Base-by-base conservation (phyloP, 2,888 invertebrate species). In the Tetranychus truncatus region DNA sequence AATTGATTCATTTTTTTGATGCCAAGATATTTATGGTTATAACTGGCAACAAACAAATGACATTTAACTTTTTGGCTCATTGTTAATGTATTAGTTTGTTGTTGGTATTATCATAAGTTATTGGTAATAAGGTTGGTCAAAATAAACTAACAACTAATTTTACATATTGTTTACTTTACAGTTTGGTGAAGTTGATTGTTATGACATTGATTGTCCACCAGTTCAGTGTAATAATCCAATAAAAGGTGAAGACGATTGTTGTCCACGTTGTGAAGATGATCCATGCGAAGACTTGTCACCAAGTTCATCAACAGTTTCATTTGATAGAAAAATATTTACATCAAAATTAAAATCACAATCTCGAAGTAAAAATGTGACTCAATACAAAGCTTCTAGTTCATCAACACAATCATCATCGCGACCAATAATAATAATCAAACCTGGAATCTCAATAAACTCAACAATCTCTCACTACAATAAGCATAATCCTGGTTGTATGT, bases 151-250 rank as follows among this genome's bases (percentile, higher is more conserved):
- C 34, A 2, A 15, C 55, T 3, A 55, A 9, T 55, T 44, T 72
- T 72, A 18, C 24, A 24, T 20, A 15, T 34, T 15, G 4, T n/a
- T 24, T 20, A 4, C 45, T 76, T 44, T 18, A 71, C 66, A 90
- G 88, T 86, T 89, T 81, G 92, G 92, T 74, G 91, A 92, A 84
- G 88, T 90, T 80, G 92, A 92, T 85, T 92, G 92, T 82, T 91
- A 91, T 90, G 89, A 89, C 81, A 86, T 91, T 83, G 89, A 89
- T 82, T 92, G 92, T 83, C 91, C 90, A 80, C 87, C 87, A 73
- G 83, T 88, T 75, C 84, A 86, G 75, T 89, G 89, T 82, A 84
- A 85, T 77, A 86, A 87, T 79, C 87, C 88, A 5, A 84, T 88
- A 71, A 86, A 87, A 79, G 84, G 85, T 77, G 85, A 86, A 15